Evolutionary conservation across 2,113 vertebrate genomes (phyloP), one percentile per base, ranked within the genome.

Genomic region (Halcyon senegalensis): DNA sequence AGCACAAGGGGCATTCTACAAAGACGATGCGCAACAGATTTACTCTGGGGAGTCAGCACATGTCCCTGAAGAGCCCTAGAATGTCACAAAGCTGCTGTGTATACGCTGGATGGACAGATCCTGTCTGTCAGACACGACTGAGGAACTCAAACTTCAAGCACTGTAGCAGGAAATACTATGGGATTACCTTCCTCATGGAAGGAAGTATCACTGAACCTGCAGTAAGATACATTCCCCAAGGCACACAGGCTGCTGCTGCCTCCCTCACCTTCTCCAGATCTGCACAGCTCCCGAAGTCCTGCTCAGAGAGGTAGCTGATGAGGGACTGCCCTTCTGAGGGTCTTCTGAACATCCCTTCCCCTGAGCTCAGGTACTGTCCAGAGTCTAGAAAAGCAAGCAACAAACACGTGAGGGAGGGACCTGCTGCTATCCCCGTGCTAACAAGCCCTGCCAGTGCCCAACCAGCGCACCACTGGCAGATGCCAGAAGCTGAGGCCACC

Each of bases 261-360:
- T 51, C 43, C 20, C 85, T 84, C 94, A 99, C 99, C 99, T 99
- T 99, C 94, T 99, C 99, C 30, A 99, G 98, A 94, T 99, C 99
- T 82, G 99, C 99, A 96, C 99, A 99, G 97, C 99, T 99, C 95
- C 99, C 99, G 18, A 99, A 99, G 98, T 99, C 99, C 98, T 99
- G 99, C 98, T 99, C 99, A 20, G 99, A 99, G 93, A 99, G 98
- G 97, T 99, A 99, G 96, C 99, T 99, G 98, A 99, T 99, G 87
- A 99, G 99, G 39, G 99, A 99, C 97, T 99, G 99, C 43, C 99
- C 99, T 97, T 99, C 98, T 0, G 98, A 99, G 1, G 99, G 99
- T 92, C 99, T 99, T 94, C 99, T 98, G 97, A 99, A 99, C 98
- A 99, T 98, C 44, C 99, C 98, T 94, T 99, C 99, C 19, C 98